Conservation (phyloP, 2,797 vertebrate genomes). For the Poeciliopsis infans region DNA sequence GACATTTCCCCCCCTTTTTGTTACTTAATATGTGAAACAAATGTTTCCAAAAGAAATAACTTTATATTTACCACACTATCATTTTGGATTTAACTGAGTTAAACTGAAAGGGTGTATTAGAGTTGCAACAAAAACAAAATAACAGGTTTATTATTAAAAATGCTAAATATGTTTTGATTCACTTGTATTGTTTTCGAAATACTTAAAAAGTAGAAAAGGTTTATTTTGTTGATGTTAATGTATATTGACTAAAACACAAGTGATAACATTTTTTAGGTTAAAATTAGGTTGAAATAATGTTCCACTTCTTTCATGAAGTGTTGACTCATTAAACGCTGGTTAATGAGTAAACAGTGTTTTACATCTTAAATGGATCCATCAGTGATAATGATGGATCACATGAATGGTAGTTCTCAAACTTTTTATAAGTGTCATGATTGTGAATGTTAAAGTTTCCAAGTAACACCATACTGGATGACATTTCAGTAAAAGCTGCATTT, state of each 20-base stretch:
- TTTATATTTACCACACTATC: background rate
- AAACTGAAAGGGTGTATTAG: background rate
- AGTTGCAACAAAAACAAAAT: background rate
- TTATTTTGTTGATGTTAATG: background rate
- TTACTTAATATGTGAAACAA: background rate
- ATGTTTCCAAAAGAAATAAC: background rate
- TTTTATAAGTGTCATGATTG: background rate
- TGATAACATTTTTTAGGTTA: background rate
- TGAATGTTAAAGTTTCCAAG: background rate
- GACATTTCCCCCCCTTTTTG: background rate
- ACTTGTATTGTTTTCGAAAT: background rate
- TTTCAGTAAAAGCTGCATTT: background rate
- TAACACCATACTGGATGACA: background rate
- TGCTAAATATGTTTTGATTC: background rate
- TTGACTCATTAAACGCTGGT: too few species aligned
- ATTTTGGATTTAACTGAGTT: background rate
- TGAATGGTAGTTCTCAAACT: background rate
- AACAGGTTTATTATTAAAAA: background rate
- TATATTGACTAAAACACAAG: background rate
- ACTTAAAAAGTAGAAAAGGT: background rate
- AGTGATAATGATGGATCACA: background rate
- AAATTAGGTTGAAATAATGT: background rate
- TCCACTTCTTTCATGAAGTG: background rate
- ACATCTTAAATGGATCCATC: background rate
- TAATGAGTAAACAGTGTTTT: background rate